phyloP scores from a whole-genome alignment of 2,797 vertebrate genomes.

The Lophius americanus region DNA sequence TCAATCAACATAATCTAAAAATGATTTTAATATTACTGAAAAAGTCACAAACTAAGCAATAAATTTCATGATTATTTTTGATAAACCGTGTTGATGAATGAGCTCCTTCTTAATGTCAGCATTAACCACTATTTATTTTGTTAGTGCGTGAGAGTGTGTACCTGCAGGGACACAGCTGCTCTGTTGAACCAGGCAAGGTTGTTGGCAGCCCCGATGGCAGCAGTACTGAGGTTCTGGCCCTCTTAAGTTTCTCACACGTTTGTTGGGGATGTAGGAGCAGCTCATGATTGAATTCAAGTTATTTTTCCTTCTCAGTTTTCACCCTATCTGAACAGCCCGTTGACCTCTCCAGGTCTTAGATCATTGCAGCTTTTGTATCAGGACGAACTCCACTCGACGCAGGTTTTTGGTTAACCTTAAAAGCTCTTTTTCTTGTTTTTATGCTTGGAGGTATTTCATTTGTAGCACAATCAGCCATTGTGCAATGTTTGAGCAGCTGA shows the following conservation, averaged over 20 bases:
- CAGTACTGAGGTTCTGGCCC: slow-evolving; percentile 46
- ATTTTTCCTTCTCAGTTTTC: slow-evolving; percentile 44
- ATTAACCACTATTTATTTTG: slow-evolving; percentile 8
- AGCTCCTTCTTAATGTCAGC: slow-evolving; percentile 7
- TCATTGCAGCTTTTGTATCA: background rate
- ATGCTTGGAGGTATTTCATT: slow-evolving; percentile 37
- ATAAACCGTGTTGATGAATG: slow-evolving; percentile 1
- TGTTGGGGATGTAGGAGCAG: slow-evolving; percentile 56
- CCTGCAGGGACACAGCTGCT: slow-evolving; percentile 68
- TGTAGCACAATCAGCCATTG: slow-evolving; percentile 41
- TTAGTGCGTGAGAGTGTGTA: slow-evolving; percentile 19
- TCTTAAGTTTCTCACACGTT: slow-evolving; percentile 77
- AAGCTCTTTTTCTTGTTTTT: slow-evolving; percentile 15
- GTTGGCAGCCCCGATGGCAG: slow-evolving; percentile 69
- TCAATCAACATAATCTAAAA: no score
- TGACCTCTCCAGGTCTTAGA: slow-evolving; percentile 4
- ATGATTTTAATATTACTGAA: background rate
- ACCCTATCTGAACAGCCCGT: slow-evolving; percentile 5
- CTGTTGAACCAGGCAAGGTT: slow-evolving; percentile 50
- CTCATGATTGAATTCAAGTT: slow-evolving; percentile 50
- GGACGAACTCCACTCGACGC: slow-evolving; percentile 1
- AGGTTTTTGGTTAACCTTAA: slow-evolving; percentile 5
- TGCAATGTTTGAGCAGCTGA: slow-evolving; percentile 47
- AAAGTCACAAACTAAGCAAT: slow-evolving; percentile 1
- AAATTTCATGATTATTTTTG: background rate